Base-by-base conservation (phyloP, 1,140 invertebrate genomes). In the Lepidurus apus region DNA sequence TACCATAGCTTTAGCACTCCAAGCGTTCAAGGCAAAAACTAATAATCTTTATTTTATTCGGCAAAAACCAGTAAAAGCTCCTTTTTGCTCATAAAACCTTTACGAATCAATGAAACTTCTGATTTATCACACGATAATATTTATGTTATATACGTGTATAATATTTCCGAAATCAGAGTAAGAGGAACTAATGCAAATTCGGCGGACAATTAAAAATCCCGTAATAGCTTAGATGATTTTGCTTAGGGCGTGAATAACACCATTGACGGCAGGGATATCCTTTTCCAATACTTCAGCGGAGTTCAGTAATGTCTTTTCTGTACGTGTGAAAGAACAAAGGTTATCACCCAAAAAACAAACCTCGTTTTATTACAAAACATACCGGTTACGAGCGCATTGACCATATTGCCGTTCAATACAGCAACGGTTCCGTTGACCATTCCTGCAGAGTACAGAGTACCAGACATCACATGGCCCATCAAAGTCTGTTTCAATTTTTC, bases 401-500 rank as follows among this genome's bases (percentile, higher is more conserved):
- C 65, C 26, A 75, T 79, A 47, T 24, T 74, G 42, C 76, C 76
- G 11, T 65, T 74, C 26, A 77, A 53, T 13, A 74, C 76, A 4
- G 76, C 26, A 13, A 80, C 65, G 13, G 76, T 74, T 7, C 79
- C 79, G 43, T 65, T 44, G 26, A 65, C 26, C 8, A 95, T 93
- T 24, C 93, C 93, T 1, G 92, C 91, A 13, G 91, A 92, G 86
- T 93, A 95, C 5, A 94, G 85, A 10, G 91, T 92, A 5, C 91
- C 91, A 7, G 91, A 88, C 81, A 93, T 88, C 42, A 94, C 86
- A 83, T 95, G 93, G 78, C 90, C 89, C 81, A 93, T 89, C n/a
- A 94, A 90, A 42, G 95, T 87, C 79, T 91, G 89, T 80, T 90
- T 89, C 1, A 93, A 91, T 2, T 88, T 87, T n/a, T 87, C 87